phyloP scores from a whole-genome alignment of 37 sponge, comb jelly and placozoan species.

The Hexactinellida sp. region DNA sequence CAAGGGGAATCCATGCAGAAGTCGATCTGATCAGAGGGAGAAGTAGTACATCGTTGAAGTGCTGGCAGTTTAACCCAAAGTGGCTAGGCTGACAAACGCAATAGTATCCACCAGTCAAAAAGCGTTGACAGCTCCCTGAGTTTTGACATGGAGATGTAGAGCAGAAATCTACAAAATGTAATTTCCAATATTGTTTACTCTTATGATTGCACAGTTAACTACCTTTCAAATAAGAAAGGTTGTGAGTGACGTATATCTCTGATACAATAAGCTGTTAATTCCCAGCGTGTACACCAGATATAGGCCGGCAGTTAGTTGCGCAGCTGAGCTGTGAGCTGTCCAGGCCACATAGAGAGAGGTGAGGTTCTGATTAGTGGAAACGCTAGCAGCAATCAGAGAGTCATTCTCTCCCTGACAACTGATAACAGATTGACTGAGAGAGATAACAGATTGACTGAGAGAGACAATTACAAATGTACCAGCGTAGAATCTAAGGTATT shows the following conservation, averaged over 20 bases:
- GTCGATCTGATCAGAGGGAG: conserved; percentile 9
- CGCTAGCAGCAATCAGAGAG: background rate
- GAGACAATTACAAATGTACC: background rate
- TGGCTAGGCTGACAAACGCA: background rate
- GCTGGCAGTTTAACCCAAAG: background rate
- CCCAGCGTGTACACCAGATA: background rate
- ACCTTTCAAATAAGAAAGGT: background rate
- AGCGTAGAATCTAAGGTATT: background rate
- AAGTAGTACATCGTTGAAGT: background rate
- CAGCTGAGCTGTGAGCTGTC: background rate
- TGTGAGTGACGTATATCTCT: background rate
- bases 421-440: conserved; percentile 4
- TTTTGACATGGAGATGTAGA: conserved; percentile 22
- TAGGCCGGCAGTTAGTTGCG: background rate
- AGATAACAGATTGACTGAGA: too few species aligned
- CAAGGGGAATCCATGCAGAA: conserved; percentile 12
- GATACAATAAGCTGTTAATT: background rate
- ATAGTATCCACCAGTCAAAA: background rate
- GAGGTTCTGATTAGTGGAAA: background rate
- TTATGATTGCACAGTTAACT: background rate
- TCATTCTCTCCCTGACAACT: background rate
- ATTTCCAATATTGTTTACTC: too few species aligned
- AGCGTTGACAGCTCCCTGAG: background rate
- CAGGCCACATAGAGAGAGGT: background rate
- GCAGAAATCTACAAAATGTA: conserved; percentile 48